A percentile compares a stretch with the other conserved stretches of the same genome.
Evolutionary conservation across 2,113 vertebrate species (phyloP).

Genomic region (Tyto alba): DNA sequence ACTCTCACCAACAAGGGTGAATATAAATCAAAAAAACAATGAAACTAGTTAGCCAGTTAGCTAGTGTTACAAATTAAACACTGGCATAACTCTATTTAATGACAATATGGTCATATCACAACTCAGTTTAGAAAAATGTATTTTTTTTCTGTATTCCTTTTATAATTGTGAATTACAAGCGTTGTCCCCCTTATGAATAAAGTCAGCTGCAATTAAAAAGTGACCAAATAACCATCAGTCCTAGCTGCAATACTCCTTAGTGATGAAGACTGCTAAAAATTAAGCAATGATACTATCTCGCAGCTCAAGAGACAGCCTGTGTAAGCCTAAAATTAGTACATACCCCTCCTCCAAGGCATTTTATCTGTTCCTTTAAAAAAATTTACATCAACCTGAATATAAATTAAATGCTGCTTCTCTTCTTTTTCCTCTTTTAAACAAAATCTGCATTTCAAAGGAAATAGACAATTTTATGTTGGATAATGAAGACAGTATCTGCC

Average conservation of each 20-base stretch:
- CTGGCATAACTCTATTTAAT: background rate
- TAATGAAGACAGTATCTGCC: slow-evolving; percentile 14
- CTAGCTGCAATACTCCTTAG: background rate
- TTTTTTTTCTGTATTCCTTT: background rate
- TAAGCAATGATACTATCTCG: background rate
- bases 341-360: background rate
- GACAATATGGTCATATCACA: background rate
- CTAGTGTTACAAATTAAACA: background rate
- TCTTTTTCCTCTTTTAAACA: background rate
- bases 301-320: background rate
- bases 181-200: background rate
- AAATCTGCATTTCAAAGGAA: slow-evolving; percentile 58
- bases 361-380: background rate
- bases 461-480: background rate
- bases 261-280: background rate
- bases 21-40: background rate
- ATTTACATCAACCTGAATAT: background rate
- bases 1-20: background rate
- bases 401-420: background rate
- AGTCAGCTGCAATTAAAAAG: background rate
- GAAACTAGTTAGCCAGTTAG: background rate
- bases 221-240: background rate
- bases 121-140: background rate
- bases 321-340: background rate
- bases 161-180: background rate